Percentiles rank a stretch among this genome's conserved stretches.
phyloP scores from a whole-genome alignment of 2,888 invertebrate genomes.

The Cabera pusaria region DNA sequence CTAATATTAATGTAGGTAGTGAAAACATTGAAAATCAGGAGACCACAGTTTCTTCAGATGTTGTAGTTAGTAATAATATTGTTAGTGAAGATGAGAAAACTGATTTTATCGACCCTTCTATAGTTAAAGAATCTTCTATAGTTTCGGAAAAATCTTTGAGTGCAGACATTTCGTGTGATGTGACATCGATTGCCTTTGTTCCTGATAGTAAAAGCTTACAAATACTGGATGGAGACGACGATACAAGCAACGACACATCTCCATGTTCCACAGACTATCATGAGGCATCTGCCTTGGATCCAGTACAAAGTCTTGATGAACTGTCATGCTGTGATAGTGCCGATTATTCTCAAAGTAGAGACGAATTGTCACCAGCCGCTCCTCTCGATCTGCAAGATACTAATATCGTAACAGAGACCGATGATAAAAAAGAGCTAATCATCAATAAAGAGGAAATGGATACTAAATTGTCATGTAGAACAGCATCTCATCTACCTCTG shows the following conservation, averaged over 20 bases:
- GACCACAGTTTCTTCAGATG: constrained; percentile 30
- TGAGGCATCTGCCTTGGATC: constrained; percentile 74
- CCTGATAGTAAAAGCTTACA: constrained; percentile 75
- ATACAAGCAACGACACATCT: constrained; percentile 74
- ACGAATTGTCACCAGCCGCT: constrained; percentile 44
- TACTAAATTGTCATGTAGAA: constrained; percentile 33
- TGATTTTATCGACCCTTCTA: constrained; percentile 41
- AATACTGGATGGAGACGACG: constrained; percentile 55
- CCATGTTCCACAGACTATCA: constrained; percentile 78
- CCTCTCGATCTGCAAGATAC: constrained; percentile 22
- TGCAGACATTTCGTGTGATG: constrained; percentile 71
- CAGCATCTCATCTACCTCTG: constrained; percentile 52
- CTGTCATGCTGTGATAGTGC: constrained; percentile 69
- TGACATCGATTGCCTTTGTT: constrained; percentile 74
- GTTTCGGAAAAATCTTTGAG: constrained; percentile 71
- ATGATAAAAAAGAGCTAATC: constrained; percentile 22
- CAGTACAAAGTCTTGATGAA: constrained; percentile 70
- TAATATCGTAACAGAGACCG: constrained; percentile 32
- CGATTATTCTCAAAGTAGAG: constrained; percentile 75
- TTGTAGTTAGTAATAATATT: constrained; percentile 44
- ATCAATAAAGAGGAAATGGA: constrained; percentile 28
- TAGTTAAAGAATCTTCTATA: constrained; percentile 58
- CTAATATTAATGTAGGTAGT: constrained; percentile 38
- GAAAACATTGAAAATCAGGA: constrained; percentile 22
- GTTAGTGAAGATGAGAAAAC: constrained; percentile 54